Evolutionary conservation across 1,140 invertebrate genomes (phyloP).

Genomic region (Drosophila repleta): DNA sequence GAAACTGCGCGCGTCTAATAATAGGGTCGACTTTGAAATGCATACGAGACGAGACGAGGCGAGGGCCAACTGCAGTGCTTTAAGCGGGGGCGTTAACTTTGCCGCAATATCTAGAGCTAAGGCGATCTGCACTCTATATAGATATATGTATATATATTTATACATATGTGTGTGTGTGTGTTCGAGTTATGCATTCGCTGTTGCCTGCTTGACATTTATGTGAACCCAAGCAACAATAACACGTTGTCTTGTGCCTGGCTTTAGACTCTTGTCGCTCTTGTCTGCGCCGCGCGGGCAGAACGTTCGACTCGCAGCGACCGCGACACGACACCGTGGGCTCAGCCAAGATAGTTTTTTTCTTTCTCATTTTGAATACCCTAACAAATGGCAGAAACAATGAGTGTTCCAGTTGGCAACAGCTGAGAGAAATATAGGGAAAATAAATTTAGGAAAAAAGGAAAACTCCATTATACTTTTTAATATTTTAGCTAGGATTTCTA

Average conservation of each 20-base stretch:
- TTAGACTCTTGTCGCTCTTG: slow-evolving; percentile 1
- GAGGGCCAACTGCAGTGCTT: slow-evolving; percentile 13
- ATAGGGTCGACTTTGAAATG: slow-evolving; percentile 81
- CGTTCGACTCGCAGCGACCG: slow-evolving; percentile 48
- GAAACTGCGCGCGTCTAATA: slow-evolving; percentile 73
- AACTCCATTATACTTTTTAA: too few relatives aligned
- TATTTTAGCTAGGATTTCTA: too few relatives aligned
- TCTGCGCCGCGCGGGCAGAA: slow-evolving; percentile 34
- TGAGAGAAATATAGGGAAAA: too few relatives aligned
- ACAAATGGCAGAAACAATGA: background rate
- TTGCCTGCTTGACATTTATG: slow-evolving; percentile 81
- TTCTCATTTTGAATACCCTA: slow-evolving; percentile 17
- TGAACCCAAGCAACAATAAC: slow-evolving; percentile 76
- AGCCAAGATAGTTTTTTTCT: slow-evolving; percentile 28
- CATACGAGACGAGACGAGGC: slow-evolving; percentile 54
- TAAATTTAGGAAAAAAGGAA: too few relatives aligned
- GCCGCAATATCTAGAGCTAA: slow-evolving; percentile 62
- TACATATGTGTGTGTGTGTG: background rate
- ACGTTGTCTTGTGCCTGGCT: slow-evolving; percentile 59
- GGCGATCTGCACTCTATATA: slow-evolving; percentile 49
- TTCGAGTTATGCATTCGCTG: slow-evolving; percentile 40
- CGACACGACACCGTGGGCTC: slow-evolving; percentile 66
- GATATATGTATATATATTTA: background rate
- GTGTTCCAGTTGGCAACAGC: too few relatives aligned
- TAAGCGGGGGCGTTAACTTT: slow-evolving; percentile 26